Evolutionary conservation across 2,888 invertebrate species (phyloP).

Genomic region (Clepsis dumicolana): DNA sequence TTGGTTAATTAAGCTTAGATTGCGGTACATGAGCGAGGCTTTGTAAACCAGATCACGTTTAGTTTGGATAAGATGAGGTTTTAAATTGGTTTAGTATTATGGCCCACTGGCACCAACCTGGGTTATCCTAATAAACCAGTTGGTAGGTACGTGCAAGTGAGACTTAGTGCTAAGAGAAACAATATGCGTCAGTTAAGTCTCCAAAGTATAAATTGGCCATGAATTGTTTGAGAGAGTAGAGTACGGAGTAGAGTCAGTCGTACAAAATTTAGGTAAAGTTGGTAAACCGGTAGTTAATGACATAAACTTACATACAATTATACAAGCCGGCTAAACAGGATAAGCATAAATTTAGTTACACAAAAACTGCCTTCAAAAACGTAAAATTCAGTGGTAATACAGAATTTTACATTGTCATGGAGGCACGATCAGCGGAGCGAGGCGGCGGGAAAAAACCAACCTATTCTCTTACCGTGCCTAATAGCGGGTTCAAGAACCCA

Average conservation of each 20-base stretch:
- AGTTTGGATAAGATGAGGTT: background rate
- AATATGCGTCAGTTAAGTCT: background rate
- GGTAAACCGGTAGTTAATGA: constrained; percentile 6
- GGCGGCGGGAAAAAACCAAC: constrained; percentile 66
- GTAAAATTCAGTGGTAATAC: constrained; percentile 54
- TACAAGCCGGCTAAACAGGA: constrained; percentile 15
- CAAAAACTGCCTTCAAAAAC: constrained; percentile 40
- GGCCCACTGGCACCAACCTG: no score
- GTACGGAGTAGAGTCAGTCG: background rate
- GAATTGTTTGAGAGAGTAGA: constrained; percentile 10
- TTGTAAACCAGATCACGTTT: constrained; percentile 1
- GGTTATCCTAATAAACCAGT: no score
- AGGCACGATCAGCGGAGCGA: constrained; percentile 66
- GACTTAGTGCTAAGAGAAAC: no score
- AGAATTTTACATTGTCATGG: constrained; percentile 69
- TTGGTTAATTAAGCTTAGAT: constrained; percentile 37
- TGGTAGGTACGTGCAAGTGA: no score
- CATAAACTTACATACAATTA: constrained; percentile 3
- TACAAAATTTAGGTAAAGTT: background rate
- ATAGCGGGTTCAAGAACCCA: constrained; percentile 50
- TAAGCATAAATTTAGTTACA: constrained; percentile 34
- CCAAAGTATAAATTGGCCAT: background rate
- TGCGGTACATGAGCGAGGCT: constrained; percentile 7
- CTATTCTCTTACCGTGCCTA: constrained; percentile 58
- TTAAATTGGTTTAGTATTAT: background rate